phyloP scores from a whole-genome alignment of 2,888 invertebrate species.

The Pemphredon lugubris region DNA sequence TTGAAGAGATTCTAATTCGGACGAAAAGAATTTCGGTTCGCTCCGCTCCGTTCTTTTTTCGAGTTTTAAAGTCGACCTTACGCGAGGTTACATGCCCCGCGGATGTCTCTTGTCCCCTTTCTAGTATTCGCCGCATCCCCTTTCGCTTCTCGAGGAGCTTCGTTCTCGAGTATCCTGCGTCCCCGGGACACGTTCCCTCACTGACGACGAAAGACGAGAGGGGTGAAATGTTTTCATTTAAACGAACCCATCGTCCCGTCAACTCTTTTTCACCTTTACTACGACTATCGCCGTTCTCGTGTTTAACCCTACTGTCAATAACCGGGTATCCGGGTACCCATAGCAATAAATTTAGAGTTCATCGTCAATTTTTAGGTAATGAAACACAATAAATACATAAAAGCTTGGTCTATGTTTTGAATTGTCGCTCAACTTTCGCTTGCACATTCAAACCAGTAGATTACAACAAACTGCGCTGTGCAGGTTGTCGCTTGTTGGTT shows the following conservation, averaged over 20 bases:
- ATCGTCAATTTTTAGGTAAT: no score
- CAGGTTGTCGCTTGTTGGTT: no score
- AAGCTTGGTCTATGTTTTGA: no score
- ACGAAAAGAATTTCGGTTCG: slow-evolving; percentile 9
- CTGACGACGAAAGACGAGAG: slow-evolving; percentile 2
- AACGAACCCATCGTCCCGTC: slow-evolving; percentile 15
- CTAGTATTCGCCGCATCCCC: slow-evolving; percentile 12
- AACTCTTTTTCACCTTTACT: background rate
- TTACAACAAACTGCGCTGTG: no score
- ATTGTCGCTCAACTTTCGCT: no score
- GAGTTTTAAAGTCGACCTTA: slow-evolving; percentile 62
- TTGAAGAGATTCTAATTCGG: no score
- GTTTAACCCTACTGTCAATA: no score
- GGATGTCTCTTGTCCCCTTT: slow-evolving; percentile 52
- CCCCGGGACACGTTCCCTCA: slow-evolving; percentile 39
- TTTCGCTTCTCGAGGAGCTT: slow-evolving; percentile 16
- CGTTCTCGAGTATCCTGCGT: slow-evolving; percentile 31
- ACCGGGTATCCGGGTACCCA: no score
- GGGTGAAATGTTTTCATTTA: slow-evolving; percentile 56
- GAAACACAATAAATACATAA: no score
- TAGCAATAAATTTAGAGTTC: slow-evolving; percentile 35
- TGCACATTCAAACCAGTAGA: no score
- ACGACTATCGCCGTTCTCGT: slow-evolving; percentile 25
- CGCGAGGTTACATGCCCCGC: slow-evolving; percentile 51
- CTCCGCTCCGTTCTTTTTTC: slow-evolving; percentile 8